A percentile compares a stretch with the other conserved stretches of the same genome.
Conservation (phyloP, 2,888 invertebrate genomes). For the Eremobia ochroleuca region DNA sequence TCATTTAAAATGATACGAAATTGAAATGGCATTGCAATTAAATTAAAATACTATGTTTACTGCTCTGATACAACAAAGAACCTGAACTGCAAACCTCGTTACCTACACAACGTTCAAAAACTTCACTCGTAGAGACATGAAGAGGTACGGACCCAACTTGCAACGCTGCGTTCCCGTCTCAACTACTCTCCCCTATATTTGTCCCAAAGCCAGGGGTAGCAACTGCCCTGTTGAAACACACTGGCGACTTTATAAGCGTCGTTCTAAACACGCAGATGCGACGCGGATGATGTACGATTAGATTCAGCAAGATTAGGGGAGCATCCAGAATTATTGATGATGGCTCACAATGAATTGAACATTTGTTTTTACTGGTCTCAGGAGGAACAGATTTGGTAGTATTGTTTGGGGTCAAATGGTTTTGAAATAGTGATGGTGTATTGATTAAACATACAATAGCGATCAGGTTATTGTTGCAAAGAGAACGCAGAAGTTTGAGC, state of each 20-base stretch:
- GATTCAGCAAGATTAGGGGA: slow-evolving; percentile 81
- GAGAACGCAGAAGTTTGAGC: not conserved
- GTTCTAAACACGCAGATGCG: slow-evolving; percentile 83
- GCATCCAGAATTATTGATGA: slow-evolving; percentile 66
- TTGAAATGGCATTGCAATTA: not conserved
- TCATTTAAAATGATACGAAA: too few species aligned
- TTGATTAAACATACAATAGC: slow-evolving; percentile 13
- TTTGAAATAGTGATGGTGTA: slow-evolving; percentile 26
- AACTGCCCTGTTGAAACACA: slow-evolving; percentile 80
- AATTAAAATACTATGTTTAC: not conserved
- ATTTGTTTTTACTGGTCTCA: slow-evolving; percentile 70
- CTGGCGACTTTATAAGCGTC: slow-evolving; percentile 82
- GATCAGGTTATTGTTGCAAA: not conserved
- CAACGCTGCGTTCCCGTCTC: not conserved
- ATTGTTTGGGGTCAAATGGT: slow-evolving; percentile 49
- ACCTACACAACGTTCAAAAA: not conserved
- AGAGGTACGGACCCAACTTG: not conserved
- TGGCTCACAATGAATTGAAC: slow-evolving; percentile 65
- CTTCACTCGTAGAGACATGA: not conserved
- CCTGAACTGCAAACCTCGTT: not conserved
- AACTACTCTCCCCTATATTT: slow-evolving; percentile 41
- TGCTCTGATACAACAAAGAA: not conserved
- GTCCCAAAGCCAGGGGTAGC: slow-evolving; percentile 66
- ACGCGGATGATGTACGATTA: slow-evolving; percentile 84
- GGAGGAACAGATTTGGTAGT: slow-evolving; percentile 51